Conservation (phyloP, 2,113 vertebrate genomes). For the Microtus richardsoni region DNA sequence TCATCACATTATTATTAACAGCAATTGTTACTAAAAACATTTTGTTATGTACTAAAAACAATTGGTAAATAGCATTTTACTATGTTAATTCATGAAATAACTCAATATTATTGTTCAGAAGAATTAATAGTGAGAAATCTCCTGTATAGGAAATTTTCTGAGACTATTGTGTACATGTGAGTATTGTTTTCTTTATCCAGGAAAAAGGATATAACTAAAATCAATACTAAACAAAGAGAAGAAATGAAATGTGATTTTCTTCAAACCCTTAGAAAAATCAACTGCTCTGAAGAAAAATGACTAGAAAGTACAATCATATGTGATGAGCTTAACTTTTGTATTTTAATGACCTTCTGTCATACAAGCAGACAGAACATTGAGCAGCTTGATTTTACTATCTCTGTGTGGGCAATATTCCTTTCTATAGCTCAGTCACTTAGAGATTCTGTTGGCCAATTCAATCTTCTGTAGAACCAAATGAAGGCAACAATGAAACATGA, state of each 20-base stretch:
- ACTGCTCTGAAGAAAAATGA: neutral
- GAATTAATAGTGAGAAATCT: neutral
- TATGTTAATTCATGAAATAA: neutral
- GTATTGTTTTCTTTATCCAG: neutral
- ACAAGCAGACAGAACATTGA: neutral
- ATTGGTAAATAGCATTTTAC: neutral
- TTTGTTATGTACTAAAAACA: neutral
- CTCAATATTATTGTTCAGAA: neutral
- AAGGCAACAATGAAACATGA: neutral
- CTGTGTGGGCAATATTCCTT: fast-evolving
- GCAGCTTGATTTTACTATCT: neutral
- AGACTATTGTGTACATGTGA: neutral
- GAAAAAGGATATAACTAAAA: neutral
- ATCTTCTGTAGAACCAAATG: neutral
- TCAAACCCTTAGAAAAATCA: neutral
- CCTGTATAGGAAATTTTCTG: neutral
- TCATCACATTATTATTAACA: neutral
- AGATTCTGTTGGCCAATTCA: neutral
- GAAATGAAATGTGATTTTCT: neutral
- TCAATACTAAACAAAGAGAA: neutral
- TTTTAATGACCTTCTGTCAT: neutral
- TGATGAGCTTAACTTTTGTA: neutral
- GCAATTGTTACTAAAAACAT: too few species aligned
- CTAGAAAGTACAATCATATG: neutral
- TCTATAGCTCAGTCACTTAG: fast-evolving